Evolutionary conservation across 1,140 invertebrate genomes (phyloP).

Genomic region (Yoshiicerus persimilis): DNA sequence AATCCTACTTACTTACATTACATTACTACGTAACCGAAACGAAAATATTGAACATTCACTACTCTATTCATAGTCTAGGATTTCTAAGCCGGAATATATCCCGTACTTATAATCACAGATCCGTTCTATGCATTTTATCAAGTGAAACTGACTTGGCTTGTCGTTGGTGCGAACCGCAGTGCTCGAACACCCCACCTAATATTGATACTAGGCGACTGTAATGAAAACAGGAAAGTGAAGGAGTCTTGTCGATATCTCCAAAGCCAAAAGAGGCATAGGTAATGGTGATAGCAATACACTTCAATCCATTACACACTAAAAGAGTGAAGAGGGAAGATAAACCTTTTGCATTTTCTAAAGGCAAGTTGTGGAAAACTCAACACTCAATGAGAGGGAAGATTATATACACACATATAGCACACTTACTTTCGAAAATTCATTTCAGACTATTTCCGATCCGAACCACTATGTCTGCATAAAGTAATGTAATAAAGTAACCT

Average conservation of each 20-base stretch:
- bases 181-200: background rate
- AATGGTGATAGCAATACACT: background rate
- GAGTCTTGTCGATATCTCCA: background rate
- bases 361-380: background rate
- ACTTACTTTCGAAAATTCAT: background rate
- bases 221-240: constrained; percentile 8
- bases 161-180: too few relatives aligned
- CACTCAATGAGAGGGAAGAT: background rate
- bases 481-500: background rate
- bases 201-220: background rate
- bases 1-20: background rate
- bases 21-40: background rate
- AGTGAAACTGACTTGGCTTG: background rate
- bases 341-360: background rate
- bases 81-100: background rate
- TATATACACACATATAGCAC: background rate
- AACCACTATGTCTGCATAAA: background rate
- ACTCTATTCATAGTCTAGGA: background rate
- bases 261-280: background rate
- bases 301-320: constrained; percentile 1
- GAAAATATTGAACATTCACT: background rate
- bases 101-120: background rate
- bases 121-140: background rate
- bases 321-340: constrained; percentile 19
- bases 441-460: background rate